Conservation (phyloP, 2,113 vertebrate species). For the Callaeas wilsoni region DNA sequence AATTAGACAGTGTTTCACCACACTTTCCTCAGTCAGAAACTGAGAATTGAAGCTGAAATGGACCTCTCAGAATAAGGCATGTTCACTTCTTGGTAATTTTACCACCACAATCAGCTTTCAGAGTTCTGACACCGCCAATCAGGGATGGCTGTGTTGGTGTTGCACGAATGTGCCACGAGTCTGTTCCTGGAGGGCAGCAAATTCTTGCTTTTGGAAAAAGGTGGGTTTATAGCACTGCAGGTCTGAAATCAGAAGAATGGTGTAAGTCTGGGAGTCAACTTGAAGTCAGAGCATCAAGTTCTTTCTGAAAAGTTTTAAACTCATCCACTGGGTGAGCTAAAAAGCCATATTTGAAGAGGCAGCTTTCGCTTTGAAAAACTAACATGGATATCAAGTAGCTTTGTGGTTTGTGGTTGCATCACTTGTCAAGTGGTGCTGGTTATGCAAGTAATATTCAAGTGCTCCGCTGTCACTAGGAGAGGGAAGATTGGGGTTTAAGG, state of each 20-base stretch:
- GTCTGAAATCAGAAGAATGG: neutral
- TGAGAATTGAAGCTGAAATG: neutral
- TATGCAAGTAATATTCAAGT: neutral
- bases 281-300: neutral
- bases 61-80: neutral
- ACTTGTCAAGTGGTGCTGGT: constrained; percentile 13
- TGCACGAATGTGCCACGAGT: neutral
- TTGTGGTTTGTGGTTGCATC: constrained; percentile 6
- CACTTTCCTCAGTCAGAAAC: neutral
- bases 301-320: neutral
- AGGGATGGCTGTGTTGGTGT: neutral
- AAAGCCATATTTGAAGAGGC: neutral
- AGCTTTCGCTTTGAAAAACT: neutral
- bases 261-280: neutral
- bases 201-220: neutral
- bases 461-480: constrained; percentile 14
- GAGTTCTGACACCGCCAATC: neutral
- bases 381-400: neutral
- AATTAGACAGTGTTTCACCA: neutral
- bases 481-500: constrained; percentile 1
- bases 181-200: neutral
- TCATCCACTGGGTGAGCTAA: neutral
- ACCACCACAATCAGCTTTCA: neutral
- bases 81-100: neutral
- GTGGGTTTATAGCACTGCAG: neutral